Base-by-base conservation (phyloP, 1,140 invertebrate genomes). In the Rhopalosiphum padi region DNA sequence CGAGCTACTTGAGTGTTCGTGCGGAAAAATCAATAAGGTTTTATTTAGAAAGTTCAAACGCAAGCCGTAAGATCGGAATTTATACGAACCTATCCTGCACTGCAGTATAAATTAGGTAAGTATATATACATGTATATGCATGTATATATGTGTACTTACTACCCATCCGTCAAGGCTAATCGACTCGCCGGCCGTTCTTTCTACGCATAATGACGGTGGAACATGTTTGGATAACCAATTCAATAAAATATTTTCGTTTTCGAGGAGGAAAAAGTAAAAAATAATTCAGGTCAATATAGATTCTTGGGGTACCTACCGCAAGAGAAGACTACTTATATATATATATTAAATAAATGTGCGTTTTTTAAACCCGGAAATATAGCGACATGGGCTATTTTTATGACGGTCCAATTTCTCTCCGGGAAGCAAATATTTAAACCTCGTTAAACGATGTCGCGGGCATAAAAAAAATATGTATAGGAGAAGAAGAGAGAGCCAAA, bases 341-440 rank as follows among this genome's bases (percentile, higher is more conserved):
- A 25, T 68, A 35, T 77, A 35, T n/a, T 30, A 15, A 68, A n/a
- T 77, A 77, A 77, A 77, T 77, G 15, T 77, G 60, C 30, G 55
- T 77, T 77, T 82, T 85, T 41, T 85, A 43, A 85, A 85, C 83
- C 46, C 86, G 86, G 86, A 87, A 87, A 87, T 87, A 85, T 30
- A 41, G 41, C 37, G 11, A 48, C 30, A 48, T 48, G 15, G 43
- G n/a, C 30, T 48, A 35, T 87, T 87, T 87, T 51, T 46, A 87
- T 22, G 86, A 48, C 43, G 7, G 46, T 87, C 48, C 30, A 87
- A 87, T 87, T 51, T 87, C 86, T 87, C 30, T 46, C 43, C 43
- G 43, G 86, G n/a, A 87, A 87, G 23, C 37, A 87, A 48, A 87
- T 87, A 48, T 85, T 85, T 85, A 85, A 85, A 85, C 83, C 83